phyloP scores from a whole-genome alignment of 2,888 invertebrate genomes.

The Liopterus haemorrhoidalis region DNA sequence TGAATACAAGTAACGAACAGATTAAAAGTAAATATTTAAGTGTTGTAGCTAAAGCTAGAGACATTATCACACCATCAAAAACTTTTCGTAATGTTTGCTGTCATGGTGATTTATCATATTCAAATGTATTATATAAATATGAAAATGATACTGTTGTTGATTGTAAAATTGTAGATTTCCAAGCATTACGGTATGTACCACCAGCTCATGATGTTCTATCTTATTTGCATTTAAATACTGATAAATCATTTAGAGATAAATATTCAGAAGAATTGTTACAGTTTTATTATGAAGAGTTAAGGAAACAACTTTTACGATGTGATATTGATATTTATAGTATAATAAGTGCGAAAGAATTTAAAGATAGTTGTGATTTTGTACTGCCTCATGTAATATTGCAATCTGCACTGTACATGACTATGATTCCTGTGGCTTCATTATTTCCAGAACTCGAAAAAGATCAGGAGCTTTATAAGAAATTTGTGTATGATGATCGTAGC shows the following conservation, averaged over 20 bases:
- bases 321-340: conserved; percentile 21
- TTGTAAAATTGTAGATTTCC: conserved; percentile 39
- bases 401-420: conserved; percentile 22
- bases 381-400: conserved; percentile 29
- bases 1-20: conserved; percentile 9
- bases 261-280: conserved; percentile 28
- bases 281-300: conserved; percentile 26
- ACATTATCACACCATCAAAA: conserved; percentile 39
- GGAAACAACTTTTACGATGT: conserved; percentile 18
- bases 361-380: conserved; percentile 22
- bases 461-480: conserved; percentile 17
- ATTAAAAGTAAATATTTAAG: conserved; percentile 16
- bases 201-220: conserved; percentile 56
- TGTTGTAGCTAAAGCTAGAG: conserved; percentile 32
- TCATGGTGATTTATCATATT: conserved; percentile 40
- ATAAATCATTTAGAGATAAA: conserved; percentile 28
- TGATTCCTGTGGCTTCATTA: conserved; percentile 11
- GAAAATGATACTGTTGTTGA: conserved; percentile 30
- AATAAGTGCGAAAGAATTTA: conserved; percentile 23
- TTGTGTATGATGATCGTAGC: conserved; percentile 18
- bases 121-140: conserved; percentile 38
- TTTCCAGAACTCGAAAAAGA: conserved; percentile 15
- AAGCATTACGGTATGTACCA: conserved; percentile 51
- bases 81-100: conserved; percentile 42
- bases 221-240: conserved; percentile 32